A percentile compares a stretch with the other conserved stretches of the same genome.
phyloP scores from a whole-genome alignment of 2,797 vertebrate species.

The Vultur gryphus region DNA sequence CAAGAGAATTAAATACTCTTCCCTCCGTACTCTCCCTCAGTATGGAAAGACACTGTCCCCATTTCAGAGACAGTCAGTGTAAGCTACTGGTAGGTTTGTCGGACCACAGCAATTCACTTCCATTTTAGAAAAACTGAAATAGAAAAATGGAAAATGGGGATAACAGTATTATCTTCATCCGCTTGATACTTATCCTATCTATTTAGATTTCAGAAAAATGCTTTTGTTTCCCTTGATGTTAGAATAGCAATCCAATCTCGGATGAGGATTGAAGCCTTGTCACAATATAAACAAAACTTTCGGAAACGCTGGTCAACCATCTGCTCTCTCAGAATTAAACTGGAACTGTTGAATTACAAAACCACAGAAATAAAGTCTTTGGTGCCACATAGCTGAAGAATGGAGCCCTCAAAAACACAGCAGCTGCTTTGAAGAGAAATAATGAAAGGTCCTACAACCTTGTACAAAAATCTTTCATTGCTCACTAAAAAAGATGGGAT shows the following conservation, averaged over 20 bases:
- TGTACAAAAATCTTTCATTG: background rate
- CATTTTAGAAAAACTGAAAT: background rate
- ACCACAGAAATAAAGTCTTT: background rate
- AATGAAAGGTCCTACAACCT: background rate
- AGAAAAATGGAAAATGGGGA: background rate
- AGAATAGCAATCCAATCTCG: background rate
- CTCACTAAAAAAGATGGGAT: background rate
- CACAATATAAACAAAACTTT: slow-evolving; percentile 29
- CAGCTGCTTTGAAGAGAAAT: background rate
- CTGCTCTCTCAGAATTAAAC: background rate
- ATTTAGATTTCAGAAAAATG: background rate
- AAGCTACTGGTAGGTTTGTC: background rate
- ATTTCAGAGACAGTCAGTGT: background rate
- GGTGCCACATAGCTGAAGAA: background rate
- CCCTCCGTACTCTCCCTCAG: background rate
- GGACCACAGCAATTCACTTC: background rate
- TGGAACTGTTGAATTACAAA: background rate
- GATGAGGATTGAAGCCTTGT: background rate
- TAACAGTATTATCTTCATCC: background rate
- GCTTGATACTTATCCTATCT: background rate
- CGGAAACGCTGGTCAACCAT: background rate
- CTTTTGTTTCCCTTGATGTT: background rate
- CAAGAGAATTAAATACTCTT: background rate
- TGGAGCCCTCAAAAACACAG: background rate
- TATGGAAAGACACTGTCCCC: background rate